phyloP scores from a whole-genome alignment of 2,888 invertebrate species.

The Tenthredo scrophulariae region DNA sequence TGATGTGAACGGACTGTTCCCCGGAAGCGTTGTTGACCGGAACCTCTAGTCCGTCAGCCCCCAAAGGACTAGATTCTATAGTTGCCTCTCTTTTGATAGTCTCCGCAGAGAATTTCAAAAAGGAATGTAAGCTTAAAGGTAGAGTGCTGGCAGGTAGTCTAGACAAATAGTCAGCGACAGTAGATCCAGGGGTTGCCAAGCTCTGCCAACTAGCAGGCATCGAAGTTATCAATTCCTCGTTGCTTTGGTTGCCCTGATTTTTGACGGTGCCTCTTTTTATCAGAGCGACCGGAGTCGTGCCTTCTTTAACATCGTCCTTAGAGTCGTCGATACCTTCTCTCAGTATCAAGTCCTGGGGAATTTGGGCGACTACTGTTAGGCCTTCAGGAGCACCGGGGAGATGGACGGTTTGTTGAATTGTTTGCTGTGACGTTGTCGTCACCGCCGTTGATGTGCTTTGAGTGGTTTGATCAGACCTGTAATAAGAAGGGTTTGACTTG shows the following conservation, averaged over 20 bases:
- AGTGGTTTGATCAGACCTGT: slow-evolving; percentile 75
- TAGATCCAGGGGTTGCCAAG: slow-evolving; percentile 77
- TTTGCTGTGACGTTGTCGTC: slow-evolving; percentile 75
- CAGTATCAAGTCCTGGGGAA: slow-evolving; percentile 87
- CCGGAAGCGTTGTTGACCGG: slow-evolving; percentile 71
- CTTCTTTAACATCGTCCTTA: slow-evolving; percentile 78
- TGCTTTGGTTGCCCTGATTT: slow-evolving; percentile 74
- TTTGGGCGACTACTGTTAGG: slow-evolving; percentile 84
- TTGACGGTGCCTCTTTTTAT: slow-evolving; percentile 78
- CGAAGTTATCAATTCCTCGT: slow-evolving; percentile 77
- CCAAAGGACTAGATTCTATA: slow-evolving; percentile 78
- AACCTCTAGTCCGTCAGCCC: slow-evolving; percentile 75
- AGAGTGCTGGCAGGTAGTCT: slow-evolving; percentile 80
- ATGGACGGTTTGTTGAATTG: slow-evolving; percentile 76
- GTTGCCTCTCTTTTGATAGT: slow-evolving; percentile 79
- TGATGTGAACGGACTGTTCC: slow-evolving; percentile 79
- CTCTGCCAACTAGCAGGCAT: slow-evolving; percentile 81
- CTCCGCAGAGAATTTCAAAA: slow-evolving; percentile 83
- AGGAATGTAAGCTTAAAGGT: slow-evolving; percentile 82
- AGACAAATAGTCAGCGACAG: slow-evolving; percentile 80
- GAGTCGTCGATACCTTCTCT: slow-evolving; percentile 77
- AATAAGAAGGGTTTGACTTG: slow-evolving; percentile 15
- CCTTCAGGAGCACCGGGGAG: slow-evolving; percentile 81
- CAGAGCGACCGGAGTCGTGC: slow-evolving; percentile 79
- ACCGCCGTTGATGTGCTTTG: slow-evolving; percentile 77